Evolutionary conservation across 2,113 vertebrate genomes (phyloP).

Genomic region (Corapipo altera): DNA sequence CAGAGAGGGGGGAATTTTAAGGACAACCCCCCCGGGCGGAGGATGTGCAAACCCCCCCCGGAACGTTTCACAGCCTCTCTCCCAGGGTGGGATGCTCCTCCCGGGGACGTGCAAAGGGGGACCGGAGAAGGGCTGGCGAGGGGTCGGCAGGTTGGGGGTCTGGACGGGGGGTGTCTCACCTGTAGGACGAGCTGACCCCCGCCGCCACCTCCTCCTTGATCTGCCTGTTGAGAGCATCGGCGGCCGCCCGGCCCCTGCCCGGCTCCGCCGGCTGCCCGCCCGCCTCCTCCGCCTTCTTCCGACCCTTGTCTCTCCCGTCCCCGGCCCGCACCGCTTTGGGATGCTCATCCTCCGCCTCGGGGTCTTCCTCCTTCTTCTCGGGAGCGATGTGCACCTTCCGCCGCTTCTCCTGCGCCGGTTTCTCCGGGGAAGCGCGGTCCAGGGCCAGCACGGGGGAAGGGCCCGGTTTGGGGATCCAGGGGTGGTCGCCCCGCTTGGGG

Average conservation of each 20-base stretch:
- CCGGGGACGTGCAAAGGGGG: too few relatives aligned
- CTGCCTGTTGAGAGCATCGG: slow-evolving; percentile 90
- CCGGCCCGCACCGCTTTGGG: neutral
- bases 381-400: neutral
- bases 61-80: neutral
- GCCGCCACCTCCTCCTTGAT: slow-evolving; percentile 86
- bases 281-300: slow-evolving; percentile 33
- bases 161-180: slow-evolving; percentile 66
- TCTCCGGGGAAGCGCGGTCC: slow-evolving; percentile 17
- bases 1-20: neutral
- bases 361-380: neutral
- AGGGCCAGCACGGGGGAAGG: slow-evolving; percentile 25
- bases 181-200: slow-evolving; percentile 85
- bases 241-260: slow-evolving; percentile 79
- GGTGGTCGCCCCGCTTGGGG: slow-evolving; percentile 88
- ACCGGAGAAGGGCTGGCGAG: neutral
- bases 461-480: slow-evolving; percentile 90
- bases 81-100: neutral
- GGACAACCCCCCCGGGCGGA: neutral
- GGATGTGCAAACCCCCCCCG: neutral
- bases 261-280: slow-evolving; percentile 23
- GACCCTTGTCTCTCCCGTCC: slow-evolving; percentile 34
- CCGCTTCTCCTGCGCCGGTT: slow-evolving; percentile 59
- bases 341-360: neutral
- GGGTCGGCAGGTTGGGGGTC: neutral